Percentiles rank a stretch among this genome's conserved stretches.
These are phyloP conservation scores for Butorides virescens DNA, from an alignment of 2,113 vertebrate species.

Conservation along the genomic window DNA sequence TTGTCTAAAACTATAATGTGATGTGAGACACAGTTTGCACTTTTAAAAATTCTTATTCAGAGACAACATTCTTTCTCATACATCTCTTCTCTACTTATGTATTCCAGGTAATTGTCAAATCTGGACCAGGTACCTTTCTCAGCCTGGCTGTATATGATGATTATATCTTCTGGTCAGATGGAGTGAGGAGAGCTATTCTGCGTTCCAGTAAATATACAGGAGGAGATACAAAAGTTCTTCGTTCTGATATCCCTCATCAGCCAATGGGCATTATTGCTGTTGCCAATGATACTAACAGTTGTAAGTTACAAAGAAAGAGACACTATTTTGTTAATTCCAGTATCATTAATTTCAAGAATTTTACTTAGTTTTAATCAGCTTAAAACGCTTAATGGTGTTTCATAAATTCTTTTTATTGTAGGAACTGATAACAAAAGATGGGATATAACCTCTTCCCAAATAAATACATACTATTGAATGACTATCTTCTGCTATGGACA, in stretches of 20 bases:
- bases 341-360: neutral
- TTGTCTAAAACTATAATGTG: neutral
- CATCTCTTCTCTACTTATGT: neutral
- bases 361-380: neutral
- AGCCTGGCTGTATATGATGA: conserved; percentile 93
- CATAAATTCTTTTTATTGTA: neutral
- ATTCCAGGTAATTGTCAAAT: conserved; percentile 90
- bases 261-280: conserved; percentile 97
- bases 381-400: neutral
- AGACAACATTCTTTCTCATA: neutral
- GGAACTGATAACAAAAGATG: neutral
- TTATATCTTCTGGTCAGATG: conserved; percentile 98
- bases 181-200: conserved; percentile 90
- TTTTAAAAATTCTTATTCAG: neutral
- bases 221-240: conserved; percentile 90
- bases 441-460: neutral
- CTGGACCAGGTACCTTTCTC: conserved; percentile 92
- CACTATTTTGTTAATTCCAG: neutral
- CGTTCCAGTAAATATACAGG: conserved; percentile 95
- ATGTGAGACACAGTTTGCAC: neutral
- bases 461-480: neutral
- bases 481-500: neutral
- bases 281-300: conserved; percentile 93
- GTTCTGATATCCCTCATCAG: conserved; percentile 94
- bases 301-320: conserved; percentile 78